Percentiles rank a stretch among this genome's conserved stretches.
These are phyloP conservation scores for Acropora yongei DNA, from an alignment of 64 coral and sea anemone genomes.

Conservation along the genomic window DNA sequence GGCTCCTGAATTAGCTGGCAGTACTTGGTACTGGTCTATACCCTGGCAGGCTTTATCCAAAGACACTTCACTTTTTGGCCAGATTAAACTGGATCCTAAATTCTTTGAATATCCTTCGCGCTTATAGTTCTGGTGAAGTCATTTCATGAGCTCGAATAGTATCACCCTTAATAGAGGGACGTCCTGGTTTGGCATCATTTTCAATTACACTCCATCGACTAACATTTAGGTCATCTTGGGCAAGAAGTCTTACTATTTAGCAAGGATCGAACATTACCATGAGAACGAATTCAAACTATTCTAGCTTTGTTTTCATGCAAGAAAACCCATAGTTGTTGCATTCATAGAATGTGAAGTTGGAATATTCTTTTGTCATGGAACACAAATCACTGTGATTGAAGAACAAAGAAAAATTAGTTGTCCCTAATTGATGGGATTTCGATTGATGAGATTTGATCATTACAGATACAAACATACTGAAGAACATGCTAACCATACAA, in stretches of 20 bases:
- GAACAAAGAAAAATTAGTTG: too few species aligned
- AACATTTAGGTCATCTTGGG: not conserved
- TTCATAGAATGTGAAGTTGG: too few species aligned
- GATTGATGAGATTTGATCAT: too few species aligned
- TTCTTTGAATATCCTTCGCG: not conserved
- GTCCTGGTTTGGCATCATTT: not conserved
- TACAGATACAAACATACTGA: too few species aligned
- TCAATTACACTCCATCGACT: not conserved
- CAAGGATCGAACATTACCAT: not conserved
- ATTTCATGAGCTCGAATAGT: not conserved
- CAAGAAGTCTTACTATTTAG: not conserved
- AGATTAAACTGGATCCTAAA: not conserved
- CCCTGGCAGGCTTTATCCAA: conserved; percentile 12
- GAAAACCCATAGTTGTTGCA: too few species aligned
- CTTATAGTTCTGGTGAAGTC: not conserved
- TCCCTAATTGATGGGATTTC: too few species aligned
- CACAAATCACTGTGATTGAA: too few species aligned
- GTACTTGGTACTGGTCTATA: not conserved
- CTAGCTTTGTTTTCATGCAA: too few species aligned
- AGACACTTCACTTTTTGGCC: not conserved
- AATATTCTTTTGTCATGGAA: too few species aligned
- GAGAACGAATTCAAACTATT: too few species aligned
- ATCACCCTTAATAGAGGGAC: not conserved
- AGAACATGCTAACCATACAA: too few species aligned
- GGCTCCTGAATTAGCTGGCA: conserved; percentile 14